A percentile compares a stretch with the other conserved stretches of the same genome.
Evolutionary conservation across 2,113 vertebrate species (phyloP).

Genomic region (Poeciliopsis prolifica): DNA sequence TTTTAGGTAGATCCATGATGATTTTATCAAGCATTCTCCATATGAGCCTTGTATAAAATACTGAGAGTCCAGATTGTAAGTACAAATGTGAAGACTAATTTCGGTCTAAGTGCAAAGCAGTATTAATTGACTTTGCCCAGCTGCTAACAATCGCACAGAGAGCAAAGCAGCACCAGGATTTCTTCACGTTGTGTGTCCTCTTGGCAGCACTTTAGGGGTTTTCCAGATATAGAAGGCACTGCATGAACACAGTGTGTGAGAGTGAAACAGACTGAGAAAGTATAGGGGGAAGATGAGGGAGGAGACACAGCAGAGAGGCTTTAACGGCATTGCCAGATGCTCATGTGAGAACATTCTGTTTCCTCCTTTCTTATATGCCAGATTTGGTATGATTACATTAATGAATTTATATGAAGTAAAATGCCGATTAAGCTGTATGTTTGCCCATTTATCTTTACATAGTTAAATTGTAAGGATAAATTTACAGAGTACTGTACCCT

Average conservation of each 20-base stretch:
- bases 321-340: slow-evolving; percentile 61
- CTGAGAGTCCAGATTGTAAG: slow-evolving; percentile 27
- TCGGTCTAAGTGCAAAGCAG: slow-evolving; percentile 55
- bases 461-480: neutral
- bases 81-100: slow-evolving; percentile 37
- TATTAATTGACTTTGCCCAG: slow-evolving; percentile 66
- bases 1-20: slow-evolving; percentile 52
- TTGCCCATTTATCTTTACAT: neutral
- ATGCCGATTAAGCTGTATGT: neutral
- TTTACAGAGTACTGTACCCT: too few relatives aligned
- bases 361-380: slow-evolving; percentile 46
- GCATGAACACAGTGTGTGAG: slow-evolving; percentile 23
- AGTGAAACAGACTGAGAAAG: slow-evolving; percentile 19
- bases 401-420: slow-evolving; percentile 24
- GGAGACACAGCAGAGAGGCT: slow-evolving; percentile 30
- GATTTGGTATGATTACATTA: slow-evolving; percentile 39
- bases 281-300: slow-evolving; percentile 22
- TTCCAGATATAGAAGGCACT: slow-evolving; percentile 62
- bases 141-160: slow-evolving; percentile 68
- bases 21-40: slow-evolving; percentile 53
- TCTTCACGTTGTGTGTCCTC: slow-evolving; percentile 60
- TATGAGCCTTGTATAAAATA: slow-evolving; percentile 32
- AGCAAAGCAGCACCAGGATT: slow-evolving; percentile 62
- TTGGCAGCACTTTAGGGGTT: slow-evolving; percentile 62
- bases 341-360: slow-evolving; percentile 63